Percentiles rank a stretch among this genome's conserved stretches.
Evolutionary conservation across 2,113 vertebrate species (phyloP).

Genomic region (Carassius gibelio): DNA sequence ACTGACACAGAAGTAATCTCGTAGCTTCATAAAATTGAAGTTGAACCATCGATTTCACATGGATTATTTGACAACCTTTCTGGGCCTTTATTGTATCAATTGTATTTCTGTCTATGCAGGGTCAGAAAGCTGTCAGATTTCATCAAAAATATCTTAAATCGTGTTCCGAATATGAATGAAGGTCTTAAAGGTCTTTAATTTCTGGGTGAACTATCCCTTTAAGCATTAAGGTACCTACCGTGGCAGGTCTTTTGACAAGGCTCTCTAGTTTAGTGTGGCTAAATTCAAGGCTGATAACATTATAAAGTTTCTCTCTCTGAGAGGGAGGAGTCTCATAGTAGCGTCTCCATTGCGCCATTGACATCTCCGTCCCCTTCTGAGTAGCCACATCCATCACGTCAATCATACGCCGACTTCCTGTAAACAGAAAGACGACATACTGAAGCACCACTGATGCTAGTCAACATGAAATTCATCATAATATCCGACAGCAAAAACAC

Average conservation of each 20-base stretch:
- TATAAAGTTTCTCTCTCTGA: constrained; percentile 94
- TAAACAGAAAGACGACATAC: not conserved
- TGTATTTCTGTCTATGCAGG: too few relatives aligned
- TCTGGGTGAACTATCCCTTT: too few relatives aligned
- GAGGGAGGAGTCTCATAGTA: constrained; percentile 94
- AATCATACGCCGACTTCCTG: constrained; percentile 93
- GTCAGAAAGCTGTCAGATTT: too few relatives aligned
- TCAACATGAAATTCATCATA: not conserved
- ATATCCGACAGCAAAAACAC: constrained; percentile 48
- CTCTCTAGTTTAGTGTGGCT: constrained; percentile 97
- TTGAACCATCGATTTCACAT: too few relatives aligned
- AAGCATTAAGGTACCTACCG: constrained; percentile 70
- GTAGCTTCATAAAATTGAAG: too few relatives aligned
- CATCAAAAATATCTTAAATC: too few relatives aligned
- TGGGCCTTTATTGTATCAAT: too few relatives aligned
- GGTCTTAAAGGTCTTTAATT: too few relatives aligned
- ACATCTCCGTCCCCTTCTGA: constrained; percentile 98
- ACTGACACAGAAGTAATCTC: too few relatives aligned
- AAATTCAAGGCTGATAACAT: constrained; percentile 98
- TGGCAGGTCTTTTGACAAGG: constrained; percentile 92
- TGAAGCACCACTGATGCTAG: not conserved
- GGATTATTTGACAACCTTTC: too few relatives aligned
- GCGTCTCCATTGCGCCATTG: constrained; percentile 97
- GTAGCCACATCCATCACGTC: constrained; percentile 99
- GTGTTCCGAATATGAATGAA: too few relatives aligned